Evolutionary conservation across 1,140 invertebrate genomes (phyloP), one percentile per base, ranked within the genome.

Genomic region (Apis cerana): DNA sequence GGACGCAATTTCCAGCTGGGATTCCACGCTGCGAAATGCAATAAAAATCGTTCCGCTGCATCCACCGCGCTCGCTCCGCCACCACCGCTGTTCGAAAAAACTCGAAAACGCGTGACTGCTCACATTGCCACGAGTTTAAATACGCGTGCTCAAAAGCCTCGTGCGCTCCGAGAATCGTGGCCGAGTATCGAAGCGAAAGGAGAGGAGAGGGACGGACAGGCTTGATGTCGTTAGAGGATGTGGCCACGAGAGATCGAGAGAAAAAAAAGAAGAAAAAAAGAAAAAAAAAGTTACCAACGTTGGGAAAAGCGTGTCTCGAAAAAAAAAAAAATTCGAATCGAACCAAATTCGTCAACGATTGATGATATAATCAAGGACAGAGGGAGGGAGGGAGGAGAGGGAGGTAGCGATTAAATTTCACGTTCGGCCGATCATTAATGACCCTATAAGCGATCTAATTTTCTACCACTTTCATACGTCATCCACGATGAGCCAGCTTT

Each of bases 11-110:
- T 87, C 85, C 86, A 87, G 86, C 75, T 81, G 86, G 79, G 83
- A 77, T 80, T 80, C 79, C 77, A 76, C 80, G 84, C 85, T 75
- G 86, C 71, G 84, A 88, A 88, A 88, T 89, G 87, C 87, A 89
- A 88, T 88, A 86, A 88, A 87, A 88, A 88, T 88, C 87, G 83
- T 85, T 88, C 76, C 87, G 87, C 79, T 86, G 88, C 84, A 80
- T 88, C 71, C 80, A 67, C 33, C 71, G 54, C 23, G 58, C 83
- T 79, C 86, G 33, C 5, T 43, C 33, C 33, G 5, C 33, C 33
- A 68, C 64, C 74, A 71, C 50, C 86, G 75, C 70, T 62, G 59
- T 84, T 67, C 76, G 74, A 84, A 77, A 43, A 87, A 87, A 82
- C 86, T 87, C 70, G 77, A 87, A 87, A 88, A 86, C 86, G 82